Base-by-base conservation (phyloP, 1,140 invertebrate species). In the Neodiprion lecontei region DNA sequence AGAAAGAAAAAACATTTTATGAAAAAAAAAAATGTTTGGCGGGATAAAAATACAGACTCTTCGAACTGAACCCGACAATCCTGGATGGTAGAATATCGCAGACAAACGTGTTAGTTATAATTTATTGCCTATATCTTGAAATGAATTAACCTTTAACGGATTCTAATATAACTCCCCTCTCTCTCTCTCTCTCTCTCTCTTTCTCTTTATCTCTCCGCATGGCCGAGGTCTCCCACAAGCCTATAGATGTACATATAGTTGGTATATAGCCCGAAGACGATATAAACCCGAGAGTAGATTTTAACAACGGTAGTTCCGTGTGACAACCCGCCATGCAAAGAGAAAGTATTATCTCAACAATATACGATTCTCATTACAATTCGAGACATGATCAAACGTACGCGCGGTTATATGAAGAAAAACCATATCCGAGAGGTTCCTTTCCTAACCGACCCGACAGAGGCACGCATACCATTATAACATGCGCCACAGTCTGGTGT, bases 321-420 rank as follows among this genome's bases (percentile, higher is more conserved):
- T n/a, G 50, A 53, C 50, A 53, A 53, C 50, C 50, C 50, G 50
- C 50, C 17, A 21, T 21, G 10, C 50, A 53, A 53, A 53, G 50
- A 53, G 50, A 53, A 53, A 53, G 50, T 53, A 53, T 53, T 53
- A 53, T 53, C 50, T n/a, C 10, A 53, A 53, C 50, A 53, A 53
- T 53, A 53, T 53, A 53, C n/a, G 50, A 53, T 53, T 53, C 50
- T 53, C 50, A 53, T 53, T 53, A 53, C 50, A 53, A 53, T 53
- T 53, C 50, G 50, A 11, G 50, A 53, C 50, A 53, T 53, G 50
- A 53, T 11, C 50, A 21, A 21, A 21, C 50, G 50, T 53, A 53
- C 50, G 50, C 50, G n/a, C 10, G 17, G 17, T 21, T 21, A 21
- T 21, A 21, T 21, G 17, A 21, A 21, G 17, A 21, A 21, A 21